Evolutionary conservation across 1,140 invertebrate genomes (phyloP).

Genomic region (Drosophila willistoni): DNA sequence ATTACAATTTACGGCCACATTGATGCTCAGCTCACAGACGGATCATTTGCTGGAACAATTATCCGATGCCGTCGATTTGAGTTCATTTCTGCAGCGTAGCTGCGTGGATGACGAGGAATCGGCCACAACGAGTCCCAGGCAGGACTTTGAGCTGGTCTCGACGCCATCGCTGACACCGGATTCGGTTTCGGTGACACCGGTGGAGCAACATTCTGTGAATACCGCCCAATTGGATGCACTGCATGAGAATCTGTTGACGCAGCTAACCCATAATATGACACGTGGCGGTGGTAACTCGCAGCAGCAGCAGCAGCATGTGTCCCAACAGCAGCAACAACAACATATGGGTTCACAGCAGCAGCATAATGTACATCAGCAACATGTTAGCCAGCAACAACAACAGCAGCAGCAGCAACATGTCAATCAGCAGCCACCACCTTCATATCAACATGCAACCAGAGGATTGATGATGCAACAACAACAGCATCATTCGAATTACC

Average conservation of each 20-base stretch:
- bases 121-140: conserved; percentile 81
- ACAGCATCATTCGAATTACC: conserved; percentile 85
- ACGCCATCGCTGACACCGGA: conserved; percentile 87
- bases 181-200: conserved; percentile 86
- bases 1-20: conserved; percentile 90
- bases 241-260: conserved; percentile 85
- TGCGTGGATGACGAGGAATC: conserved; percentile 85
- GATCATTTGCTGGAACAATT: conserved; percentile 90
- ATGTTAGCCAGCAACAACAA: conserved; percentile 49
- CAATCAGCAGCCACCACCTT: conserved; percentile 67
- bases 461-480: conserved; percentile 86
- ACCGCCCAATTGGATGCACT: conserved; percentile 85
- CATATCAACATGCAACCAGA: conserved; percentile 83
- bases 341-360: conserved; percentile 48
- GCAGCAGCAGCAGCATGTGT: conserved; percentile 61
- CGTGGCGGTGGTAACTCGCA: conserved; percentile 53
- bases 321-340: conserved; percentile 30
- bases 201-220: conserved; percentile 84
- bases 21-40: conserved; percentile 90
- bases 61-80: conserved; percentile 89
- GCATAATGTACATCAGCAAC: conserved; percentile 25
- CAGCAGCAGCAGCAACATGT: conserved; percentile 44
- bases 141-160: conserved; percentile 84
- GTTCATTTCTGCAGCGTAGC: conserved; percentile 87
- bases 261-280: conserved; percentile 84